Percentiles rank a stretch among this genome's conserved stretches.
Evolutionary conservation across 2,888 invertebrate genomes (phyloP).

Genomic region (Ernsta delagoae): DNA sequence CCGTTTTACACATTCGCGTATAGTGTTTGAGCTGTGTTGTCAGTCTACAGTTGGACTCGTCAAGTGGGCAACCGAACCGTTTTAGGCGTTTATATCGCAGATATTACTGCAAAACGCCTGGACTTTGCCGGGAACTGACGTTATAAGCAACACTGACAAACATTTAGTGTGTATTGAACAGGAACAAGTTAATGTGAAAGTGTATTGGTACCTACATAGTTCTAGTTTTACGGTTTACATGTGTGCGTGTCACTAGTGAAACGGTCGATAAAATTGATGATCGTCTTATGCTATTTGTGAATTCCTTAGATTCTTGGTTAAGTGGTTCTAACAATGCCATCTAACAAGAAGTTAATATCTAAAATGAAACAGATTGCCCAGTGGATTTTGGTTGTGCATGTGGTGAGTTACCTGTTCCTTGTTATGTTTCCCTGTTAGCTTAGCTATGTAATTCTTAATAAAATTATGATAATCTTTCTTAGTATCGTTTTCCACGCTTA

Average conservation of each 20-base stretch:
- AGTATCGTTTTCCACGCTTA: neutral
- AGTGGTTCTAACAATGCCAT: slow-evolving; percentile 69
- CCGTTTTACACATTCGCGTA: slow-evolving; percentile 85
- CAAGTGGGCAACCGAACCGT: slow-evolving; percentile 69
- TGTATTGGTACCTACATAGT: slow-evolving; percentile 54
- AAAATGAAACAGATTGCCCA: slow-evolving; percentile 78
- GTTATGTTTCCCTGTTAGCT: slow-evolving; percentile 14
- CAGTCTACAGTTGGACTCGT: slow-evolving; percentile 82
- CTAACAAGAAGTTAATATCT: slow-evolving; percentile 76
- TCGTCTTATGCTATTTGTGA: slow-evolving; percentile 77
- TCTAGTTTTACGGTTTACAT: slow-evolving; percentile 67
- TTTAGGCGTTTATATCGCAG: slow-evolving; percentile 79
- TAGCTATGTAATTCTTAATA: neutral
- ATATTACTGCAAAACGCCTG: slow-evolving; percentile 74
- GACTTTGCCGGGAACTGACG: slow-evolving; percentile 59
- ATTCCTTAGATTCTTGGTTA: slow-evolving; percentile 59
- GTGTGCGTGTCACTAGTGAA: slow-evolving; percentile 81
- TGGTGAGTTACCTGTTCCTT: slow-evolving; percentile 63
- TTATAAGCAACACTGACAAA: slow-evolving; percentile 63
- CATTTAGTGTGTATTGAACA: slow-evolving; percentile 57
- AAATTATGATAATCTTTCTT: neutral
- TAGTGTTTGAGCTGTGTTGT: slow-evolving; percentile 84
- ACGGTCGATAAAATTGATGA: slow-evolving; percentile 80
- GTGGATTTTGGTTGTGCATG: slow-evolving; percentile 79
- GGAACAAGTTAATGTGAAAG: slow-evolving; percentile 78